A percentile compares a stretch with the other conserved stretches of the same genome.
phyloP scores from a whole-genome alignment of 2,797 vertebrate species.

The Poeciliopsis infans region DNA sequence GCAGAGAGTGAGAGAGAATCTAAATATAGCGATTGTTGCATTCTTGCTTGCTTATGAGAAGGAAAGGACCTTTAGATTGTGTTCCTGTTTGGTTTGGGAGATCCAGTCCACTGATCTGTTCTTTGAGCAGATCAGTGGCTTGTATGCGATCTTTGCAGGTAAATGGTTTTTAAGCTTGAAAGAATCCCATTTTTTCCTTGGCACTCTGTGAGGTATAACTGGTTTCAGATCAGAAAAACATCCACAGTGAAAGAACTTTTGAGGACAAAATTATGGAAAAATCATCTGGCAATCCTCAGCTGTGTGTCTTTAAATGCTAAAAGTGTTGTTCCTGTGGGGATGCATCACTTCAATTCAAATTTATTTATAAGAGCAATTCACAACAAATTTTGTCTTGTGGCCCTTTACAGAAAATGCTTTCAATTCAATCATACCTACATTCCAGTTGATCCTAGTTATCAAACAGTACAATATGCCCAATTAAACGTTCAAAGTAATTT shows the following conservation, averaged over 20 bases:
- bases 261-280: not conserved
- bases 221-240: not conserved
- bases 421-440: too few relatives aligned
- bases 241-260: not conserved
- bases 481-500: too few relatives aligned
- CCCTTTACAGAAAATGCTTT: too few relatives aligned
- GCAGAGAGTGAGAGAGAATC: constrained; percentile 27
- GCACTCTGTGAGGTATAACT: not conserved
- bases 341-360: not conserved
- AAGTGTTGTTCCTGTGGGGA: not conserved
- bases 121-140: not conserved
- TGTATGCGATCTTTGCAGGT: not conserved
- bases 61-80: constrained; percentile 63
- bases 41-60: constrained; percentile 80
- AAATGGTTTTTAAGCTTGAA: not conserved
- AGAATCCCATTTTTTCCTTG: not conserved
- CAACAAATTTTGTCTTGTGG: too few relatives aligned
- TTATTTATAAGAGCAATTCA: too few relatives aligned
- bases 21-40: constrained; percentile 79
- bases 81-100: constrained; percentile 48
- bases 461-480: too few relatives aligned
- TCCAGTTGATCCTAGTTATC: too few relatives aligned
- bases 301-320: not conserved
- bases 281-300: not conserved
- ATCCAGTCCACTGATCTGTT: not conserved